A percentile compares a stretch with the other conserved stretches of the same genome.
Evolutionary conservation across 2,113 vertebrate genomes (phyloP).

Genomic region (Orientallactaga bullata): DNA sequence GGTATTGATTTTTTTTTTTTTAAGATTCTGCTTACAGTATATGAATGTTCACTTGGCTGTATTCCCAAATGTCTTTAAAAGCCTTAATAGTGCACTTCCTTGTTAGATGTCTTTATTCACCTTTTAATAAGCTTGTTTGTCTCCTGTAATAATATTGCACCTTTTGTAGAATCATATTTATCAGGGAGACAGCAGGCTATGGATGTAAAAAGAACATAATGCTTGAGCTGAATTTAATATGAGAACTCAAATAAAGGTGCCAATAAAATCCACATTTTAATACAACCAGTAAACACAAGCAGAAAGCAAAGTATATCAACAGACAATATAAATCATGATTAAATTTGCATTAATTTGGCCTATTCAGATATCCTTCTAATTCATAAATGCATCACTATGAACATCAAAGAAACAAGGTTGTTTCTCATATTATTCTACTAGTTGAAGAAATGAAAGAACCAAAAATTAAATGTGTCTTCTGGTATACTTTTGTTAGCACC

Average conservation of each 20-base stretch:
- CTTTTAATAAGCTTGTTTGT: slow-evolving; percentile 72
- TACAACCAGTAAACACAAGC: slow-evolving; percentile 19
- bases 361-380: not conserved
- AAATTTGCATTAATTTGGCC: slow-evolving; percentile 60
- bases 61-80: slow-evolving; percentile 68
- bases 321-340: slow-evolving; percentile 52
- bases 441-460: not conserved
- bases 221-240: slow-evolving; percentile 59
- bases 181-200: not conserved
- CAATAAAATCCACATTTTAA: slow-evolving; percentile 70
- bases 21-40: slow-evolving; percentile 70
- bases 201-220: not conserved
- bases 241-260: slow-evolving; percentile 62
- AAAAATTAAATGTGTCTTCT: not conserved
- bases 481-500: not conserved
- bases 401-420: slow-evolving; percentile 13
- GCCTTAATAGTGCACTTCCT: slow-evolving; percentile 54
- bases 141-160: slow-evolving; percentile 35
- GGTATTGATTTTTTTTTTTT: slow-evolving; percentile 69
- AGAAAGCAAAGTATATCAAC: slow-evolving; percentile 59
- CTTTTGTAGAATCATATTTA: slow-evolving; percentile 54
- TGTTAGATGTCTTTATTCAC: slow-evolving; percentile 73
- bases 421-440: not conserved
- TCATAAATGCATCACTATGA: not conserved
- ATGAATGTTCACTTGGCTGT: slow-evolving; percentile 70